Evolutionary conservation across 1,140 invertebrate genomes (phyloP), one percentile per base, ranked within the genome.

Genomic region (Cyclargus thomasi): DNA sequence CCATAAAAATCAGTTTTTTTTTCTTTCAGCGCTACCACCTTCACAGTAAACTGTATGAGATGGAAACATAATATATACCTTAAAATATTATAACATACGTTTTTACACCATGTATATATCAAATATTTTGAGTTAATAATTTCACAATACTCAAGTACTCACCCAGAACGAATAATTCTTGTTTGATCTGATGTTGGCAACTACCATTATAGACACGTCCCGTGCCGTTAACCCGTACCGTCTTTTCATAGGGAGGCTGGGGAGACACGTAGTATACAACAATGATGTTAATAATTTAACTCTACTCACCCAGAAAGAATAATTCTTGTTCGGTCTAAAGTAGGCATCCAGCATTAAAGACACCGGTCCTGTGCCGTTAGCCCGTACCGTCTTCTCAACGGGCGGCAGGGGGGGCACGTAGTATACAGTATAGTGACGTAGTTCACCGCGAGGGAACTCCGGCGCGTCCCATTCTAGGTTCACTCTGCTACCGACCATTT

Each of bases 161-260:
- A 95, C 95, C 94, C 94, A 95, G 86, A 97, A 96, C 0, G 93
- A 93, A 81, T 96, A 97, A 65, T 92, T 93, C 3, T 78, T 85
- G 18, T 92, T 92, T 17, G 93, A 91, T 64, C 92, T 86, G 73
- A 95, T 96, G 67, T 91, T 88, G 3, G 92, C 90, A 5, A 94
- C 81, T 3, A 92, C 71, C 21, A 92, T 87, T 2, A 92, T 47
- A 78, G 78, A 72, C n/a, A 93, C 77, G 77, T 78, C 93, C 77
- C 80, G 79, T 39, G 90, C 92, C 67, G 1, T 69, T 65, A 18
- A 83, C 76, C 0, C 63, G 35, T 2, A 83, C 77, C 21, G 73
- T 67, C 57, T 80, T 74, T 29, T 80, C 74, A 57, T 82, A 70
- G 67, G 89, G 79, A 63, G 91, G 91, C 64, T 92, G 68, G 3